phyloP scores from a whole-genome alignment of 2,113 vertebrate species.

The Penelope pileata region DNA sequence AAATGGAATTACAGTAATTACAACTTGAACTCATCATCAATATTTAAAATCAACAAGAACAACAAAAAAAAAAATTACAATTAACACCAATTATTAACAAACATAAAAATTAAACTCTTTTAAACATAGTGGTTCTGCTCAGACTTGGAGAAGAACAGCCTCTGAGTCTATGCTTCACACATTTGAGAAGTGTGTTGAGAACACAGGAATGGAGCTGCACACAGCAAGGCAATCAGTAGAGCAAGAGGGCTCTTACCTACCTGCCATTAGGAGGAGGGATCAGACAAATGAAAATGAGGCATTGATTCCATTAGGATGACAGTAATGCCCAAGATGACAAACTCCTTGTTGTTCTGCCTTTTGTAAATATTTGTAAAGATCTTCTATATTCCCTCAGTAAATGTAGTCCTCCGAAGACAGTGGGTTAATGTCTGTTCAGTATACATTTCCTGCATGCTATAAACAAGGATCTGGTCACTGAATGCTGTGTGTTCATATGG shows the following conservation, averaged over 20 bases:
- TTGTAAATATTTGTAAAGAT: background rate
- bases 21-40: background rate
- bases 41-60: background rate
- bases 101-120: background rate
- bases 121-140: background rate
- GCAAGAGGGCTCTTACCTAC: background rate
- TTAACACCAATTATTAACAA: background rate
- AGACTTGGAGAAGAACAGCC: background rate
- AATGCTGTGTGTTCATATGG: background rate
- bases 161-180: background rate
- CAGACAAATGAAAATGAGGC: background rate
- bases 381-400: background rate
- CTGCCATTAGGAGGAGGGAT: background rate
- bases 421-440: background rate
- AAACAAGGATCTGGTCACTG: background rate
- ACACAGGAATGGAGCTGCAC: background rate
- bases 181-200: background rate
- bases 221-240: background rate
- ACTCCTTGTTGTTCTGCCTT: background rate
- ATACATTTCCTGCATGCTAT: background rate
- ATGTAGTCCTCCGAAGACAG: background rate
- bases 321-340: background rate
- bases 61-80: background rate
- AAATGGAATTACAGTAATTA: background rate
- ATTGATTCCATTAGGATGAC: background rate